phyloP scores from a whole-genome alignment of 2,797 vertebrate genomes.

The Rallus crepitans region DNA sequence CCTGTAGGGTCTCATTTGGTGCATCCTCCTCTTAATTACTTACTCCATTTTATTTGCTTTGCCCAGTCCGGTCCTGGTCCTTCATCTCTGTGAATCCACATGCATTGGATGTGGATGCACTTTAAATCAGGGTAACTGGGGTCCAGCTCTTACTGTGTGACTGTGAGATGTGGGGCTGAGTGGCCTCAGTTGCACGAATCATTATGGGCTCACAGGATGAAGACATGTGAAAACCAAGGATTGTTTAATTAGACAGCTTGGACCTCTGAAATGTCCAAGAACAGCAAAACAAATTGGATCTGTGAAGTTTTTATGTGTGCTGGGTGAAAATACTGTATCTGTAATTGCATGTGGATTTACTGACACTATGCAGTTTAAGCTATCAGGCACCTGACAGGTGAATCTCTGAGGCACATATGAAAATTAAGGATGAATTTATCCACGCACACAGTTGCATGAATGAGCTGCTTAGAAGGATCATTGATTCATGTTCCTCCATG shows the following conservation, averaged over 20 bases:
- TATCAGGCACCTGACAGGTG: not conserved
- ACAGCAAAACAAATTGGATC: not conserved
- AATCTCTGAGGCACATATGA: not conserved
- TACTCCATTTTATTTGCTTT: constrained; percentile 13
- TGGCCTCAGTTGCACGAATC: not conserved
- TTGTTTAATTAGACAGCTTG: not conserved
- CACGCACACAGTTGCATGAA: not conserved
- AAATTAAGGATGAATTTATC: not conserved
- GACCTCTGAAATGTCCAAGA: not conserved
- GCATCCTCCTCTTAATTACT: not conserved
- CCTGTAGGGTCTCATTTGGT: not conserved
- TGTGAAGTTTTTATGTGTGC: not conserved
- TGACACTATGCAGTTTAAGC: not conserved
- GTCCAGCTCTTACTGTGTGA: not conserved
- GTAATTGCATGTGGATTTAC: not conserved
- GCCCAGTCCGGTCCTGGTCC: not conserved
- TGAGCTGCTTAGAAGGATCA: not conserved
- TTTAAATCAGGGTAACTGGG: not conserved
- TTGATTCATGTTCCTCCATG: not conserved
- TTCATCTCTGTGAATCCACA: not conserved
- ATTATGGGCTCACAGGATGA: not conserved
- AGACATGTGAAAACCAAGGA: not conserved
- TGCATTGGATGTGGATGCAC: not conserved
- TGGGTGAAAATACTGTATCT: not conserved
- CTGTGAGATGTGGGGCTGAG: not conserved